Conservation (phyloP, 2,888 invertebrate species). For the Hetaerina titia region DNA sequence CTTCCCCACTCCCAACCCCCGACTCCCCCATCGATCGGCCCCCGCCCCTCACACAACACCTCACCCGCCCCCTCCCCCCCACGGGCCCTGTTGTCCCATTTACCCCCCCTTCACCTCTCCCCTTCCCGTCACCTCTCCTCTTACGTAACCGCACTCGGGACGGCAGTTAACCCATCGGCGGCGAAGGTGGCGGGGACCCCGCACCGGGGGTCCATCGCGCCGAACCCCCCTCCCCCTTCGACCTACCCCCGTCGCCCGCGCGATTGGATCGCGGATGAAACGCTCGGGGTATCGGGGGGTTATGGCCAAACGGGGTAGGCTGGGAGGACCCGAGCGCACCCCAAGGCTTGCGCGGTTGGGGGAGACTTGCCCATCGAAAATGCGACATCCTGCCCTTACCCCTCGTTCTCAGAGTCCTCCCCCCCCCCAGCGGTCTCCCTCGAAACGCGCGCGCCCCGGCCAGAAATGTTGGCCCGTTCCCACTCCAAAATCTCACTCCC, state of each 20-base stretch:
- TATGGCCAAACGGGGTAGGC: no score
- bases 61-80: not conserved
- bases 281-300: no score
- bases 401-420: no score
- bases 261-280: not conserved
- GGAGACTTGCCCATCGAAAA: no score
- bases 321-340: no score
- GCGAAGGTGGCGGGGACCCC: not conserved
- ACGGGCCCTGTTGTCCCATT: not conserved
- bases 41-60: not conserved
- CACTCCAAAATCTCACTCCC: no score
- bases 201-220: no score
- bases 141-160: conserved; percentile 5
- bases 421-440: no score
- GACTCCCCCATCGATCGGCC: not conserved
- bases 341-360: no score
- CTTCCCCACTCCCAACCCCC: not conserved
- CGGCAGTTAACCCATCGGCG: conserved; percentile 20
- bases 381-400: no score
- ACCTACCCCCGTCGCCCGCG: not conserved
- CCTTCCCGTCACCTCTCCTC: not conserved
- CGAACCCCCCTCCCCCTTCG: not conserved
- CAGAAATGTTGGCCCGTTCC: no score
- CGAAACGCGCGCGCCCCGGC: no score
- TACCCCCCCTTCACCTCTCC: not conserved